Percentiles rank a stretch among this genome's conserved stretches.
Evolutionary conservation across 1,140 invertebrate species (phyloP).

Genomic region (Aleiodes sp.): DNA sequence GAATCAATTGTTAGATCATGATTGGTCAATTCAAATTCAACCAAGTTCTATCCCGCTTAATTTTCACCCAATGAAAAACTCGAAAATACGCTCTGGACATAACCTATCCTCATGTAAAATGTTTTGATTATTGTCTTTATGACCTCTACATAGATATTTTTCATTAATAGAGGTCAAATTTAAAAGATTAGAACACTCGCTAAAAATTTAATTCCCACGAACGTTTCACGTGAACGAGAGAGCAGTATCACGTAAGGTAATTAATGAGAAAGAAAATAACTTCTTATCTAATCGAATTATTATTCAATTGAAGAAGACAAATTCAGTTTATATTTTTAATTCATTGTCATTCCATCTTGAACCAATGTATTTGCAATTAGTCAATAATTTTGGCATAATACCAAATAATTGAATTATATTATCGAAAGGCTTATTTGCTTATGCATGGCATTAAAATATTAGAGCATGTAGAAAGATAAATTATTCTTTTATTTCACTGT

Average conservation of each 20-base stretch:
- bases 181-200: conserved; percentile 21
- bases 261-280: conserved; percentile 1
- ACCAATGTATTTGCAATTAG: too few species aligned
- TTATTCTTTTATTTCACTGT: too few species aligned
- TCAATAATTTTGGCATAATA: background rate
- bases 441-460: background rate
- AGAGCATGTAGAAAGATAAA: background rate
- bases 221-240: conserved; percentile 7
- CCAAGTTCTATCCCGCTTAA: background rate
- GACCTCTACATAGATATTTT: conserved; percentile 48
- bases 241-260: background rate
- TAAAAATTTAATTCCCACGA: background rate
- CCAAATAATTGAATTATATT: background rate
- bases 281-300: background rate
- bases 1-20: background rate
- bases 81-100: background rate
- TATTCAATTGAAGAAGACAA: background rate
- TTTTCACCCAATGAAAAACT: background rate
- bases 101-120: conserved; percentile 5
- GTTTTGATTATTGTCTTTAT: conserved; percentile 25
- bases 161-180: conserved; percentile 51
- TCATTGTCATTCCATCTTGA: too few species aligned
- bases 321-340: background rate
- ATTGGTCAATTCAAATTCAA: conserved; percentile 23
- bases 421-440: background rate